phyloP scores from a whole-genome alignment of 2,888 invertebrate species.

The Lasiommata megera region DNA sequence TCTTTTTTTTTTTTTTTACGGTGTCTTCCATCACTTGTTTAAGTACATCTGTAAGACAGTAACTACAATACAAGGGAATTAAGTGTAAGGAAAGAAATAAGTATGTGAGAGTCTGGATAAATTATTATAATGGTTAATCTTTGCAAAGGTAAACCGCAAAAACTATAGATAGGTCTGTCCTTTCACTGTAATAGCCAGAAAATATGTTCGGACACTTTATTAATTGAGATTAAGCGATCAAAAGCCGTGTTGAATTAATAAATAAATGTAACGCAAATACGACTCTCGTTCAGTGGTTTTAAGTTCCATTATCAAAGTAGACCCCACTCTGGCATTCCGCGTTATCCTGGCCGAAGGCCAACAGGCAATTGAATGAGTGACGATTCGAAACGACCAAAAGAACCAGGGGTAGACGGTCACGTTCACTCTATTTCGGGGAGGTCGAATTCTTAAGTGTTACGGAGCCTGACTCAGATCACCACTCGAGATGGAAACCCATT shows the following conservation, averaged over 20 bases:
- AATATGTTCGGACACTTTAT: slow-evolving; percentile 20
- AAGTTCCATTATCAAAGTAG: slow-evolving; percentile 51
- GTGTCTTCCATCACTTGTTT: too few species aligned
- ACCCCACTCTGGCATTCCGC: slow-evolving; percentile 56
- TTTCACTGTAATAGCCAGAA: slow-evolving; percentile 24
- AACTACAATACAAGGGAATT: too few species aligned
- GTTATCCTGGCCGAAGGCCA: slow-evolving; percentile 73
- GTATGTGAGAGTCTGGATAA: background rate
- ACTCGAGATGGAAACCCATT: slow-evolving; percentile 62
- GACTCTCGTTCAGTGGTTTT: slow-evolving; percentile 32
- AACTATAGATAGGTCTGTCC: slow-evolving; percentile 19
- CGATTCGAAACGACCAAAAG: slow-evolving; percentile 64
- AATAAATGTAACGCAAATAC: slow-evolving; percentile 31
- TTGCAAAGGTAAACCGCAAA: slow-evolving; percentile 22
- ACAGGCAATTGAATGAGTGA: slow-evolving; percentile 75
- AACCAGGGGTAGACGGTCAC: slow-evolving; percentile 68
- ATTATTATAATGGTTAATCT: slow-evolving; percentile 2
- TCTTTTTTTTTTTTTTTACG: too few species aligned
- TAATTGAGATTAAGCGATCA: slow-evolving; percentile 33
- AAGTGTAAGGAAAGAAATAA: too few species aligned
- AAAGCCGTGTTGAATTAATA: slow-evolving; percentile 24
- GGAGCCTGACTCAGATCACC: slow-evolving; percentile 59
- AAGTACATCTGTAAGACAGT: too few species aligned
- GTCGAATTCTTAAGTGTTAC: slow-evolving; percentile 65
- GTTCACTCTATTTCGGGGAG: slow-evolving; percentile 71